These are phyloP conservation scores for Ramphastos sulfuratus DNA, from an alignment of 2,113 vertebrate species.

Conservation along the genomic window DNA sequence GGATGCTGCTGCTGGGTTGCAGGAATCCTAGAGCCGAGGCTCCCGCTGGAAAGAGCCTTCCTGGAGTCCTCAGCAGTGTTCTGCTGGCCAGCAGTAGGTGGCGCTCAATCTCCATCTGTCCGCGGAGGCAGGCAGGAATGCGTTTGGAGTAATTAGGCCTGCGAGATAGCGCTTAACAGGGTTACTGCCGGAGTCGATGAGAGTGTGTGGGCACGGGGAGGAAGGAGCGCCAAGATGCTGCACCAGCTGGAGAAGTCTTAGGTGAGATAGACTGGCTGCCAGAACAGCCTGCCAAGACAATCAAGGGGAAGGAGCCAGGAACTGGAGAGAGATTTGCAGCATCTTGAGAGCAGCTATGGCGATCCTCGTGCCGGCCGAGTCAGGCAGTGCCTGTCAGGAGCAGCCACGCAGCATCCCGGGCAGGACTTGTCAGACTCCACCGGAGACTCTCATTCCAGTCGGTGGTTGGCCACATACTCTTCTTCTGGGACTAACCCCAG, in stretches of 20 bases:
- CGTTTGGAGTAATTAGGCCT: slow-evolving; percentile 72
- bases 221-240: slow-evolving; percentile 65
- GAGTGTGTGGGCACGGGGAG: slow-evolving; percentile 54
- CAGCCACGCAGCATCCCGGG: slow-evolving; percentile 7
- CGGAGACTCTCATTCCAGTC: neutral
- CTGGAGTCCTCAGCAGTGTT: neutral
- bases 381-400: slow-evolving; percentile 57
- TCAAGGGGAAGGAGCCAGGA: slow-evolving; percentile 68
- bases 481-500: neutral
- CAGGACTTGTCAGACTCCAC: neutral
- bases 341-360: slow-evolving; percentile 49
- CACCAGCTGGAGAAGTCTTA: slow-evolving; percentile 66
- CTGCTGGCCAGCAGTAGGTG: slow-evolving; percentile 75
- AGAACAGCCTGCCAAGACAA: slow-evolving; percentile 69
- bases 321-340: slow-evolving; percentile 52
- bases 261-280: slow-evolving; percentile 68
- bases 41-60: accelerated
- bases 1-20: neutral
- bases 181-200: slow-evolving; percentile 67
- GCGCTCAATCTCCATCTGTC: slow-evolving; percentile 73
- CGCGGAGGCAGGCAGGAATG: neutral
- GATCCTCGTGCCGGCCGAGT: slow-evolving; percentile 51
- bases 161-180: slow-evolving; percentile 66
- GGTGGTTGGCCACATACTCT: neutral
- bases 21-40: neutral